Evolutionary conservation across 2,113 vertebrate species (phyloP).

Genomic region (Notarius quadriscutis): DNA sequence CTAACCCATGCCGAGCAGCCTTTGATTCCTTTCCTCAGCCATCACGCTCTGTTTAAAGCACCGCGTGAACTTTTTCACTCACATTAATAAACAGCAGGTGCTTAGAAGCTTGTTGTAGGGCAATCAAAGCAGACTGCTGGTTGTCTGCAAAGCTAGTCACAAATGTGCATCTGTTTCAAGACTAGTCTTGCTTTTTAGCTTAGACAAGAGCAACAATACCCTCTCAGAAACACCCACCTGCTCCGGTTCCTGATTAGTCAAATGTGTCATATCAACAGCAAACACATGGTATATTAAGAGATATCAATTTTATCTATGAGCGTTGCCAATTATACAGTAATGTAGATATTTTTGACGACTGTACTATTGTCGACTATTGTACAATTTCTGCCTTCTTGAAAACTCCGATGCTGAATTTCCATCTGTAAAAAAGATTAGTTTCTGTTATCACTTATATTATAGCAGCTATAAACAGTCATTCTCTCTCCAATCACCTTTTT

Average conservation of each 20-base stretch:
- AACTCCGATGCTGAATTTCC: neutral
- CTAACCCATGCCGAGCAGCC: constrained; percentile 38
- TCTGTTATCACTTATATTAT: too few relatives aligned
- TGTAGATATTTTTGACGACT: neutral
- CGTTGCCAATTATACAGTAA: neutral
- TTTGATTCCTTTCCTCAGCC: constrained; percentile 53
- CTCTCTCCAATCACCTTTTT: neutral
- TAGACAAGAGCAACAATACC: constrained; percentile 47
- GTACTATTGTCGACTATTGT: neutral
- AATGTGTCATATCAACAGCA: constrained; percentile 38
- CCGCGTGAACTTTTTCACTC: constrained; percentile 49
- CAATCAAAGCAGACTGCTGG: constrained; percentile 23
- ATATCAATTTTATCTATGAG: neutral
- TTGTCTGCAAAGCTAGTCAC: constrained; percentile 11
- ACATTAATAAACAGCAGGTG: constrained; percentile 18
- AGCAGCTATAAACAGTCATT: too few relatives aligned
- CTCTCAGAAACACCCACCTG: constrained; percentile 52
- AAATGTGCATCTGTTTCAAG: neutral
- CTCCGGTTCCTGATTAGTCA: constrained; percentile 39
- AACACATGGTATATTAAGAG: constrained; percentile 10
- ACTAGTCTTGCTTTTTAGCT: neutral
- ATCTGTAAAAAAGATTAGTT: too few relatives aligned
- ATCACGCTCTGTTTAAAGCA: constrained; percentile 42
- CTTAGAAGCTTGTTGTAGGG: constrained; percentile 13
- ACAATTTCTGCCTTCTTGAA: neutral